phyloP scores from a whole-genome alignment of 2,888 invertebrate genomes.

The Elmis aenea region DNA sequence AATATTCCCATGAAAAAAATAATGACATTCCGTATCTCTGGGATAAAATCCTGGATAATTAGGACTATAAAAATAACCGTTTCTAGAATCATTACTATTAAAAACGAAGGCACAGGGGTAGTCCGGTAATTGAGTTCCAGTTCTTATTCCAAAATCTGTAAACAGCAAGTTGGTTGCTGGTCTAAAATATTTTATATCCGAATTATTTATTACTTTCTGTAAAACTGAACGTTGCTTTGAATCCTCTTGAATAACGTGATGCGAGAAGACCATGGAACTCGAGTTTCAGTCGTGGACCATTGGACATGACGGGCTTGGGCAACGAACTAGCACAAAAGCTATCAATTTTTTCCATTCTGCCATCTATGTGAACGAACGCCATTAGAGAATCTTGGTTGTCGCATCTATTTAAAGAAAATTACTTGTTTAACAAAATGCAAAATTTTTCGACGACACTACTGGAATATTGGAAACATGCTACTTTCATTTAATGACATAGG shows the following conservation, averaged over 20 bases:
- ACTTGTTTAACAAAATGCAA: no score
- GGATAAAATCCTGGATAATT: conserved; percentile 90
- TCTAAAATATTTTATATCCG: conserved; percentile 2
- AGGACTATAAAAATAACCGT: conserved; percentile 80
- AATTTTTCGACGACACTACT: no score
- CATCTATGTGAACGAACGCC: conserved; percentile 77
- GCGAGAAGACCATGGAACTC: conserved; percentile 78
- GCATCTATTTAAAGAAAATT: conserved; percentile 62
- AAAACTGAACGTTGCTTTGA: conserved; percentile 83
- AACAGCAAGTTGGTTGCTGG: conserved; percentile 3
- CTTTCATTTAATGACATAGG: no score
- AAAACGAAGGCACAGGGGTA: conserved; percentile 84
- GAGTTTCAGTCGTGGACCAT: conserved; percentile 77
- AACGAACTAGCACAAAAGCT: conserved; percentile 78
- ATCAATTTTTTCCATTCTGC: conserved; percentile 79
- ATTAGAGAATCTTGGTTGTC: conserved; percentile 73
- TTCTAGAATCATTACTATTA: conserved; percentile 74
- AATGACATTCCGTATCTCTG: conserved; percentile 84
- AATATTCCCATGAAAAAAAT: conserved; percentile 78
- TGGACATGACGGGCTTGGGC: conserved; percentile 91
- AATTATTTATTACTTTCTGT: conserved; percentile 74
- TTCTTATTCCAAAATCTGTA: conserved; percentile 82
- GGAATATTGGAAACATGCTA: no score
- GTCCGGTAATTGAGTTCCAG: conserved; percentile 70
- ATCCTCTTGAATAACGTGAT: conserved; percentile 77